Percentiles rank a stretch among this genome's conserved stretches.
Evolutionary conservation across 2,797 vertebrate genomes (phyloP).

Genomic region (Percopsis omiscomaycus): DNA sequence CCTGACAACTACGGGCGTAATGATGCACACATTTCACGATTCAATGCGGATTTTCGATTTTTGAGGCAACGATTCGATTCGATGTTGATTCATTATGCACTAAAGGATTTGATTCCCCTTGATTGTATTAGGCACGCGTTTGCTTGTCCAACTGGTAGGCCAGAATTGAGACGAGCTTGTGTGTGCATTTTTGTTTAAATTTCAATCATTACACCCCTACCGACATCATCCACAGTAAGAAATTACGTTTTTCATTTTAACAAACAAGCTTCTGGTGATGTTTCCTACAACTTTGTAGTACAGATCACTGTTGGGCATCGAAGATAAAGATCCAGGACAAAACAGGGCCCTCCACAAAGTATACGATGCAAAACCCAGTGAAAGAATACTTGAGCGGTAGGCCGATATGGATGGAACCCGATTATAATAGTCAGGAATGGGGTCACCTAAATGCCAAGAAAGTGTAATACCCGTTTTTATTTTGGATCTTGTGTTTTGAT

Average conservation of each 20-base stretch:
- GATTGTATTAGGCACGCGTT: no score
- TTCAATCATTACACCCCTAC: no score
- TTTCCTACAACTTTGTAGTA: constrained; percentile 17
- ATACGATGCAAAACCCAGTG: constrained; percentile 3
- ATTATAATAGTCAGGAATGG: background rate
- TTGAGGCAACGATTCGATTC: no score
- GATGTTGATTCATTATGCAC: no score
- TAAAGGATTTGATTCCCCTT: no score
- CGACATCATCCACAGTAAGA: no score
- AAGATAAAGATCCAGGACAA: constrained; percentile 14
- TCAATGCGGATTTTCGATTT: no score
- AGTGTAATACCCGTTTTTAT: constrained; percentile 6
- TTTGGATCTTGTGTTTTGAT: constrained; percentile 16
- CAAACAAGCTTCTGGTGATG: constrained; percentile 32
- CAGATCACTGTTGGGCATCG: constrained; percentile 23
- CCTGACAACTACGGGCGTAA: constrained; percentile 18
- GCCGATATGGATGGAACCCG: no score
- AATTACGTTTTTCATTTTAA: constrained; percentile 8
- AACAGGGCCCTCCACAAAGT: constrained; percentile 7
- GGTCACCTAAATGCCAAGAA: constrained; percentile 11
- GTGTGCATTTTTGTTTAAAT: no score
- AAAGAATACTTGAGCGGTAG: no score
- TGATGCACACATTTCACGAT: no score
- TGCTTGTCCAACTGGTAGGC: constrained; percentile 8
- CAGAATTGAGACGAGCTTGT: background rate